Evolutionary conservation across 2,113 vertebrate genomes (phyloP), one percentile per base, ranked within the genome.

Genomic region (Anhinga rufa): DNA sequence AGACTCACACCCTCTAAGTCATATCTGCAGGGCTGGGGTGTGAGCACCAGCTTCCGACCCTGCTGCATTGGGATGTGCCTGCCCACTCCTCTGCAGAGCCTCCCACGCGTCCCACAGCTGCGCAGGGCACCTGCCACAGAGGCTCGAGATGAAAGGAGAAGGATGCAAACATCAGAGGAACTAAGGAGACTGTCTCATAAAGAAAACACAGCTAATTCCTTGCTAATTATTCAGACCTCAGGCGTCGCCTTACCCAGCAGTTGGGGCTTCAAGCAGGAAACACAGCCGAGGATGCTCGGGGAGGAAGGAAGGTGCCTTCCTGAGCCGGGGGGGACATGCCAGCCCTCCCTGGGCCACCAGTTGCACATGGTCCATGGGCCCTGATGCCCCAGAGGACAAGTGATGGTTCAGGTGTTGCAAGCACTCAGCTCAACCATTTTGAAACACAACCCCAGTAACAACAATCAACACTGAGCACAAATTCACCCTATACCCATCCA

Each of bases 191-290:
- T 14, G 2, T 7, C 21, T 64, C 61, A 48, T 72, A 54, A 86
- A 81, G 82, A 95, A 96, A 93, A 86, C 58, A 61, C 21, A 20
- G 65, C 44, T 91, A 96, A 94, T 94, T 86, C 52, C 57, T 84
- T 71, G 60, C 82, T 94, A 88, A 95, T 95, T 96, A 97, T 94
- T 95, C 90, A 86, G 71, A 78, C 95, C 58, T 40, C 74, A 57
- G 78, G 96, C 91, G 52, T 94, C 0, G 40, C 82, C 87, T 92
- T 49, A 58, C 44, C 65, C 87, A 94, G 42, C 70, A 76, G n/a
- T 8, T 17, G 12, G 31, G 38, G 84, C 78, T 91, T 82, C 49
- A 16, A 48, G 48, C 36, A 87, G 83, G 57, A 91, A 91, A 44
- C 40, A 2, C 16, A 72, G 74, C 52, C 0, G 2, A 52, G 57